Evolutionary conservation across 1,140 invertebrate genomes (phyloP).

Genomic region (Danaus melanippus): DNA sequence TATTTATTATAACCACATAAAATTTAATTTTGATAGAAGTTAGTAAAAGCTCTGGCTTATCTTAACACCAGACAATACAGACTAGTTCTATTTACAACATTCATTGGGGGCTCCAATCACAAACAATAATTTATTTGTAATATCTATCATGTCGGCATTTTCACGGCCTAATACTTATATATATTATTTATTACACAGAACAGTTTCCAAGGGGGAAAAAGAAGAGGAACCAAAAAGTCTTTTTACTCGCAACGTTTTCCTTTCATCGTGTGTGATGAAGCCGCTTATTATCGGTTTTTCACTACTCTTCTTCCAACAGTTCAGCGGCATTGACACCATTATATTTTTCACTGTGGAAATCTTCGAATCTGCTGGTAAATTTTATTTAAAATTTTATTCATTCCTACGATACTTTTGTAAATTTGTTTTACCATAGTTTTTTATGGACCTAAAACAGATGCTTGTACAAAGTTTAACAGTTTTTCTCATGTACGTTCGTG

Average conservation of each 20-base stretch:
- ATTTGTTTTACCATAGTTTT: too few relatives aligned
- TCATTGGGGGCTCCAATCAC: too few relatives aligned
- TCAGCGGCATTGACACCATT: slow-evolving; percentile 78
- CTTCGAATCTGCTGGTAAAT: slow-evolving; percentile 69
- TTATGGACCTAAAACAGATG: too few relatives aligned
- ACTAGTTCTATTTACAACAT: too few relatives aligned
- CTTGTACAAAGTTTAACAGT: too few relatives aligned
- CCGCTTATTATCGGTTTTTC: slow-evolving; percentile 63
- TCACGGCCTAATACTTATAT: background rate
- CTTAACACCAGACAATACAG: too few relatives aligned
- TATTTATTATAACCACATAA: too few relatives aligned
- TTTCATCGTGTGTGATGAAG: slow-evolving; percentile 57
- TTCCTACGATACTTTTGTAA: too few relatives aligned
- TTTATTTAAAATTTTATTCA: background rate
- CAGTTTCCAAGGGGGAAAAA: slow-evolving; percentile 21
- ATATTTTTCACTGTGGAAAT: slow-evolving; percentile 80
- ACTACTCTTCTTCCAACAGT: slow-evolving; percentile 77
- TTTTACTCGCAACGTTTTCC: slow-evolving; percentile 63
- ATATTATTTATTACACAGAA: slow-evolving; percentile 34
- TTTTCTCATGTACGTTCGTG: too few relatives aligned
- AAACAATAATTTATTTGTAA: slow-evolving; percentile 15
- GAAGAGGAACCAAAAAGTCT: slow-evolving; percentile 36
- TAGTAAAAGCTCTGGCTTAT: too few relatives aligned
- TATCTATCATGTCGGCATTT: background rate
- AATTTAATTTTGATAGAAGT: too few relatives aligned